These are phyloP conservation scores for Drosophila sechellia DNA, from an alignment of 1,140 invertebrate genomes.

Conservation along the genomic window DNA sequence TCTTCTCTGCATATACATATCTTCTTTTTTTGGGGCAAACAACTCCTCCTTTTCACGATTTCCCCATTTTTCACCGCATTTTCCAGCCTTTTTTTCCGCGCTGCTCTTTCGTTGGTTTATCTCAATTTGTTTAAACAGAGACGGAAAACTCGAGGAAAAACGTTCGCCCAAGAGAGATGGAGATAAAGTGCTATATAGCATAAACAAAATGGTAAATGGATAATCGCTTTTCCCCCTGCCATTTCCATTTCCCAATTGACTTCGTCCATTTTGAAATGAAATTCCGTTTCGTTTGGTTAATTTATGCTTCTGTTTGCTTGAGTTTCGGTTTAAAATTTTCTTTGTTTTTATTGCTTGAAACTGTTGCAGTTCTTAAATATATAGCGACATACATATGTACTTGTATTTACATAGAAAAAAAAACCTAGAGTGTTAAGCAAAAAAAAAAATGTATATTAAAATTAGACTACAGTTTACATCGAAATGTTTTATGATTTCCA, in stretches of 20 bases:
- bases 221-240: slow-evolving; percentile 17
- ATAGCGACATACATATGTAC: slow-evolving; percentile 2
- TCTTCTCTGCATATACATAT: no score
- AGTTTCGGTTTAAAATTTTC: slow-evolving; percentile 12
- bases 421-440: slow-evolving; percentile 24
- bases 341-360: slow-evolving; percentile 38
- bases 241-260: slow-evolving; percentile 34
- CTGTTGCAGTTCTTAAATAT: slow-evolving; percentile 31
- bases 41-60: not conserved
- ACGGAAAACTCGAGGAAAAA: not conserved
- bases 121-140: slow-evolving; percentile 66
- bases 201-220: slow-evolving; percentile 59
- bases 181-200: slow-evolving; percentile 2
- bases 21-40: not conserved
- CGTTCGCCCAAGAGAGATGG: slow-evolving; percentile 8
- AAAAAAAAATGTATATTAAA: slow-evolving; percentile 28
- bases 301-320: slow-evolving; percentile 18
- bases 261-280: slow-evolving; percentile 46
- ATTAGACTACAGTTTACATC: slow-evolving; percentile 44
- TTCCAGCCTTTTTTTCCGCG: slow-evolving; percentile 1
- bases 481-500: slow-evolving; percentile 24
- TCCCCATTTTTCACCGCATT: slow-evolving; percentile 4
- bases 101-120: slow-evolving; percentile 69
- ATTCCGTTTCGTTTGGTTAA: slow-evolving; percentile 21
- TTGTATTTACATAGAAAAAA: slow-evolving; percentile 39